A percentile compares a stretch with the other conserved stretches of the same genome.
Evolutionary conservation across 2,888 invertebrate species (phyloP).

Genomic region (Drosophila robusta): DNA sequence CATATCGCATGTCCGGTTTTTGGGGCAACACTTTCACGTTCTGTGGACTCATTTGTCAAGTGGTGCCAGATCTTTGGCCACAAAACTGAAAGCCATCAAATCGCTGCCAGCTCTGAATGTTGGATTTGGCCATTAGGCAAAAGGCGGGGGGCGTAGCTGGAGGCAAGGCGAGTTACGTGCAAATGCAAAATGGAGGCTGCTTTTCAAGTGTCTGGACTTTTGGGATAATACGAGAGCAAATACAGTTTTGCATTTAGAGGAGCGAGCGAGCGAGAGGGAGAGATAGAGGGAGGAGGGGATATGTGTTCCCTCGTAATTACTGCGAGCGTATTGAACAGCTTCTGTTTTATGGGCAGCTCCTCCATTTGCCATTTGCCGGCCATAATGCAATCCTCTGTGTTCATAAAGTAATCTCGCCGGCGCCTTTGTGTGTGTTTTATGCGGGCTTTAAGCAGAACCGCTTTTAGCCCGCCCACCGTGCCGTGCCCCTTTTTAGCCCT

Average conservation of each 20-base stretch:
- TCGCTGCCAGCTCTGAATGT: constrained; percentile 28
- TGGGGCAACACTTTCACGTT: constrained; percentile 11
- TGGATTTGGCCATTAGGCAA: constrained; percentile 57
- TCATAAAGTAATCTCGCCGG: constrained; percentile 52
- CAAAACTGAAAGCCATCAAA: constrained; percentile 32
- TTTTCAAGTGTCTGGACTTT: constrained; percentile 59
- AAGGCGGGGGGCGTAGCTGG: constrained; percentile 5
- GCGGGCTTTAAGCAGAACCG: constrained; percentile 49
- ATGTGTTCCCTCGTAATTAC: constrained; percentile 37
- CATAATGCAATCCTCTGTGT: constrained; percentile 55
- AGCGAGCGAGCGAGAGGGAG: not conserved
- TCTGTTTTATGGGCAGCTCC: constrained; percentile 36
- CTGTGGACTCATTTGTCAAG: constrained; percentile 60
- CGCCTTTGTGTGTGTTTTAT: constrained; percentile 41
- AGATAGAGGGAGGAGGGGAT: too few relatives aligned
- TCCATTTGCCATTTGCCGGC: constrained; percentile 28
- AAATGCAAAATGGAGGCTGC: constrained; percentile 52
- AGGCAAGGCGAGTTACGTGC: constrained; percentile 45
- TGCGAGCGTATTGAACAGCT: constrained; percentile 55
- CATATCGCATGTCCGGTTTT: constrained; percentile 33
- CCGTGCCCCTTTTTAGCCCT: too few relatives aligned
- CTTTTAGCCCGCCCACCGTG: not conserved
- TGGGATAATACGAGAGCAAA: constrained; percentile 40
- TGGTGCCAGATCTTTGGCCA: constrained; percentile 51
- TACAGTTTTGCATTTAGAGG: constrained; percentile 11